Evolutionary conservation across 2,888 invertebrate species (phyloP).

Genomic region (Drosophila basisetae): DNA sequence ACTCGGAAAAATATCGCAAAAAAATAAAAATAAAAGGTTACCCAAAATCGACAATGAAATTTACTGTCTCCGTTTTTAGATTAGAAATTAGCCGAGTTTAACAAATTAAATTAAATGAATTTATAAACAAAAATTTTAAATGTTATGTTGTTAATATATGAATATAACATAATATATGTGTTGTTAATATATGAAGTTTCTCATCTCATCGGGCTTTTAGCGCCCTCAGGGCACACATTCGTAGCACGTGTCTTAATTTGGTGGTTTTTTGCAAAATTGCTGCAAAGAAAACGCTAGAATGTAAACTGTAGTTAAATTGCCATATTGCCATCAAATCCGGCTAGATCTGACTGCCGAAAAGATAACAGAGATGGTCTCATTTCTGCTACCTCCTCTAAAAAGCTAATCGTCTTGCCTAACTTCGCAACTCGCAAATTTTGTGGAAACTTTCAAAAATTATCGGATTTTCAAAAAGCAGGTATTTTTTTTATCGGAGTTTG

Average conservation of each 20-base stretch:
- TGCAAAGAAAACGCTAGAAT: neutral
- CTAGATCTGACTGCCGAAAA: neutral
- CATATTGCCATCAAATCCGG: neutral
- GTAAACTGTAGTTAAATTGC: constrained; percentile 2
- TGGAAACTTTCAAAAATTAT: neutral
- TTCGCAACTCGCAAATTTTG: too few relatives aligned
- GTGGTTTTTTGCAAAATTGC: constrained; percentile 4
- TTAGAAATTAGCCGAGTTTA: too few relatives aligned
- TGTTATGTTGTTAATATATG: too few relatives aligned
- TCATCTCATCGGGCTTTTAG: neutral
- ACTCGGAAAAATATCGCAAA: neutral
- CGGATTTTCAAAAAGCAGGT: neutral
- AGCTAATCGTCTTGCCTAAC: neutral
- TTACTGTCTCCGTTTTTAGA: too few relatives aligned
- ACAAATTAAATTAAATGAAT: too few relatives aligned
- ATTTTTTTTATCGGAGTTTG: neutral
- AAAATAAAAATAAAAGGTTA: neutral
- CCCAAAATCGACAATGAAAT: too few relatives aligned
- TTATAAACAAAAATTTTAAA: too few relatives aligned
- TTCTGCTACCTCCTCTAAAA: neutral
- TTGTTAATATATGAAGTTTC: neutral
- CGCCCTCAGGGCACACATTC: constrained; percentile 21
- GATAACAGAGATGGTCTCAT: neutral
- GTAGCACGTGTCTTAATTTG: constrained; percentile 28
- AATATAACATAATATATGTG: too few relatives aligned